phyloP scores from a whole-genome alignment of 2,113 vertebrate species.

The Phrynocephalus versicolor region DNA sequence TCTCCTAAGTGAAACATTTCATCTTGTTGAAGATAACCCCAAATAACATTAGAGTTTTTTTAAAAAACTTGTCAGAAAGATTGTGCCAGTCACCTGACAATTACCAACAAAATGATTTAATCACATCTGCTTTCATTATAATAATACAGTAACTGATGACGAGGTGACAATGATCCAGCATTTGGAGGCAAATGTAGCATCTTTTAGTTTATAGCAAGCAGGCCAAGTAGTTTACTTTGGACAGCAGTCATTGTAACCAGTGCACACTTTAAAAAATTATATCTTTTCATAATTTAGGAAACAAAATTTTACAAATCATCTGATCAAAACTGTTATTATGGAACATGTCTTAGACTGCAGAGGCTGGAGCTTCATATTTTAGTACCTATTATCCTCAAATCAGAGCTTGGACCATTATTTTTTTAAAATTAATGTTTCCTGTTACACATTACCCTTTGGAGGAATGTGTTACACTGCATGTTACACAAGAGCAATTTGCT shows the following conservation, averaged over 20 bases:
- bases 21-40: constrained; percentile 33
- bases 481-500: too few species aligned
- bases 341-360: not conserved
- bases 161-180: constrained; percentile 14
- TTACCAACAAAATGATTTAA: constrained; percentile 50
- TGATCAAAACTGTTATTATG: not conserved
- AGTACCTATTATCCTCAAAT: not conserved
- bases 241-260: not conserved
- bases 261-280: not conserved
- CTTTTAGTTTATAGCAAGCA: not conserved
- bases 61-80: constrained; percentile 53
- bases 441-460: too few species aligned
- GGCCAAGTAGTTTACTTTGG: not conserved
- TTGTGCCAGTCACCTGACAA: constrained; percentile 58
- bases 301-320: not conserved
- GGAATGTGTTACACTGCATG: too few species aligned
- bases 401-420: too few species aligned
- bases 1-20: constrained; percentile 47
- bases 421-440: too few species aligned
- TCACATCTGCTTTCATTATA: constrained; percentile 60
- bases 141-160: constrained; percentile 58
- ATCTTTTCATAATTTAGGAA: not conserved
- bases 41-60: constrained; percentile 57
- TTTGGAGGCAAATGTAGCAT: not conserved
- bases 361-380: not conserved